A percentile compares a stretch with the other conserved stretches of the same genome.
Evolutionary conservation across 2,113 vertebrate species (phyloP).

Genomic region (Potamarius usumacintae): DNA sequence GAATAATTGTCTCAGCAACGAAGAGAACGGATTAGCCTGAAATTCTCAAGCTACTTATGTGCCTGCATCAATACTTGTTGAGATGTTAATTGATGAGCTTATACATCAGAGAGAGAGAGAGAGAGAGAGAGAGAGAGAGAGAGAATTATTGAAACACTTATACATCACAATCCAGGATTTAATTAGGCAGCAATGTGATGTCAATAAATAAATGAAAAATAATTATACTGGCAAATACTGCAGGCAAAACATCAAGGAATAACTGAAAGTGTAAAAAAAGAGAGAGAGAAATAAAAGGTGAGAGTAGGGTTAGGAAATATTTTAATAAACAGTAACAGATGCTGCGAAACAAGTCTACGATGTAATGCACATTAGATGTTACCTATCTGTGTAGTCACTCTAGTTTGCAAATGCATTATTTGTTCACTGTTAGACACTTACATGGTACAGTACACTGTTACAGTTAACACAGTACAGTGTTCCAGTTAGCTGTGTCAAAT

Average conservation of each 20-base stretch:
- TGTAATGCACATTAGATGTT: not conserved
- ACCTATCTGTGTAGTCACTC: not conserved
- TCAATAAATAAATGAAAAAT: slow-evolving; percentile 45
- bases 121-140: not conserved
- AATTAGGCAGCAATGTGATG: slow-evolving; percentile 46
- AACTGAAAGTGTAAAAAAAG: slow-evolving; percentile 8
- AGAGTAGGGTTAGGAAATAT: not conserved
- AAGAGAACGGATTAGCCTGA: slow-evolving; percentile 26
- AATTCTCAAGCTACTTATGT: slow-evolving; percentile 16
- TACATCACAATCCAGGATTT: slow-evolving; percentile 24
- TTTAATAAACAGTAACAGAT: not conserved
- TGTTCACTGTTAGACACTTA: too few species aligned
- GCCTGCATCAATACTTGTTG: not conserved
- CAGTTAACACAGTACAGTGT: not conserved
- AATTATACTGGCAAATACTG: slow-evolving; percentile 45
- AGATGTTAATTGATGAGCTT: slow-evolving; percentile 19
- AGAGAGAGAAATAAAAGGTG: not conserved
- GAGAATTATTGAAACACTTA: slow-evolving; percentile 12
- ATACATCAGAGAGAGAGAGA: not conserved
- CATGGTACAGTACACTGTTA: too few species aligned
- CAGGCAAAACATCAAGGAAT: slow-evolving; percentile 27
- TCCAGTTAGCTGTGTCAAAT: not conserved
- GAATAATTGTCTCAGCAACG: slow-evolving; percentile 11
- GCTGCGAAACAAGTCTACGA: not conserved
- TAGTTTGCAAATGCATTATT: not conserved